Evolutionary conservation across 2,888 invertebrate genomes (phyloP), one percentile per base, ranked within the genome.

Genomic region (Philopedon plagiatum): DNA sequence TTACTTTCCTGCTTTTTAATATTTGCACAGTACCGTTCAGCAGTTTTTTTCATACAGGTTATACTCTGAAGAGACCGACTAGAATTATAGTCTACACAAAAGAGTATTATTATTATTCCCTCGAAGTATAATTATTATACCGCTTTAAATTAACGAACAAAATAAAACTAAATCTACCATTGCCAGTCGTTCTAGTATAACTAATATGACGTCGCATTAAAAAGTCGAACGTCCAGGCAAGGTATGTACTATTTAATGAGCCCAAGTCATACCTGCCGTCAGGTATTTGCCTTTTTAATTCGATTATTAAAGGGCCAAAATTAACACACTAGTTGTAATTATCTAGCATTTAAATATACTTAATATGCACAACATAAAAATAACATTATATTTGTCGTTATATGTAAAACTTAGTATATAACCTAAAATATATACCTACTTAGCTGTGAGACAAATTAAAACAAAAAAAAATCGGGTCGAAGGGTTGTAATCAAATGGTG

Each of bases 391-490:
- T 68, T 74, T 77, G 68, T 78, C 70, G 76, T 78, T 76, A 74
- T 75, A 74, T 74, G 74, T 76, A 74, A 75, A 57, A 64, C 57
- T 76, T 79, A 76, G 72, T 74, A 54, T 73, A 76, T 64, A 71
- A 61, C 54, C 71, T 68, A 70, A 69, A 69, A 68, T 61, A 61
- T 70, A 70, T 67, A 66, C 73, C 74, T 66, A 32, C 73, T 75
- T 66, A 32, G 76, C 75, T 74, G 65, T 80, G 80, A 78, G 72
- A 67, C 63, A 69, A 63, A 57, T 76, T 75, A 75, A 76, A 71
- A 65, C 37, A 63, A 71, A 78, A 77, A 77, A 76, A 78, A 60
- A 32, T 23, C 13, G 61, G 76, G 75, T 61, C 68, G 46, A 56
- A 37, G 74, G 61, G 61, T 61, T 46, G 41, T 13, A 13, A 23